Evolutionary conservation across 1,140 invertebrate species (phyloP).

Genomic region (Idris sp.): DNA sequence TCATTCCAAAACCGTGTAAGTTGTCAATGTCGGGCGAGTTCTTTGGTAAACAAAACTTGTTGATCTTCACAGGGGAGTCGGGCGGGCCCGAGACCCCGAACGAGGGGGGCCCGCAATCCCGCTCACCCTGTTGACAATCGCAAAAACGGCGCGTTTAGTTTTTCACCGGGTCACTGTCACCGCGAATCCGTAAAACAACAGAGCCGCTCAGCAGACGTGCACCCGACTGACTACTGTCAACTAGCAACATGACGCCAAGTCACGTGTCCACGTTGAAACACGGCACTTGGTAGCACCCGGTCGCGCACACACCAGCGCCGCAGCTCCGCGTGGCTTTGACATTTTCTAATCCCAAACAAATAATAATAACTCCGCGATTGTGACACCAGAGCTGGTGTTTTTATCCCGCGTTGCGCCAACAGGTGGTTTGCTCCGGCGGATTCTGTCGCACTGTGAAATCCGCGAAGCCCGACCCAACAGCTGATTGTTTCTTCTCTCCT

Average conservation of each 20-base stretch:
- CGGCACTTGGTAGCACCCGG: too few relatives aligned
- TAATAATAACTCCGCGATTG: too few relatives aligned
- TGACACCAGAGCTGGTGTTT: constrained; percentile 48
- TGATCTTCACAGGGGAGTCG: constrained; percentile 66
- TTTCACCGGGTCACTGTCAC: constrained; percentile 14
- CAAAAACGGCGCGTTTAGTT: too few relatives aligned
- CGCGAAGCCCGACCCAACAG: too few relatives aligned
- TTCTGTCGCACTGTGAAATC: constrained; percentile 34
- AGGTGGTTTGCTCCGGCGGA: constrained; percentile 67
- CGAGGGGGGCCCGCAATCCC: constrained; percentile 68
- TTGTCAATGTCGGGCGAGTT: constrained; percentile 52
- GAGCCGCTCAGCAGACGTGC: not conserved
- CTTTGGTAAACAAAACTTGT: constrained; percentile 21
- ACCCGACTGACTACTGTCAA: constrained; percentile 9
- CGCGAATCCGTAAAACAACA: not conserved
- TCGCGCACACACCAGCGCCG: not conserved
- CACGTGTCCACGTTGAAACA: constrained; percentile 11
- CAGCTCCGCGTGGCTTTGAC: too few relatives aligned
- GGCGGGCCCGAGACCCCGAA: constrained; percentile 66
- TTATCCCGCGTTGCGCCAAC: constrained; percentile 72
- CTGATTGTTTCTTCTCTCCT: constrained; percentile 38
- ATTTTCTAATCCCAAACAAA: too few relatives aligned
- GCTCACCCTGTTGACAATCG: constrained; percentile 47
- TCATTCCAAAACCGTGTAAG: constrained; percentile 73
- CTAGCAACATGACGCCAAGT: constrained; percentile 10